These are phyloP conservation scores for Pyrocephalus nanus DNA, from an alignment of 2,797 vertebrate species.

Conservation along the genomic window DNA sequence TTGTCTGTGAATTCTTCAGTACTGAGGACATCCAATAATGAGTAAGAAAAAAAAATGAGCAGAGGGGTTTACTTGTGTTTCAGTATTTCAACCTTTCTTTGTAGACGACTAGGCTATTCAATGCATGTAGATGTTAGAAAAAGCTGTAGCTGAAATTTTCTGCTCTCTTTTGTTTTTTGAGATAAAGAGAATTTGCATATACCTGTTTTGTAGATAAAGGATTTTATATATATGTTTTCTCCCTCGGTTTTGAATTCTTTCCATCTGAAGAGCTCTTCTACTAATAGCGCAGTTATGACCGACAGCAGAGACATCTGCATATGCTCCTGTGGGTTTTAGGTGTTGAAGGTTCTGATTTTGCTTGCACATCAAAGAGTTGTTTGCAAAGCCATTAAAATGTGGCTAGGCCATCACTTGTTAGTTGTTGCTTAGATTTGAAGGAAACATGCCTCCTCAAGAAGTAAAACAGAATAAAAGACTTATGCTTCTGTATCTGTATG, in stretches of 20 bases:
- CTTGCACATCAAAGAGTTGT: not conserved
- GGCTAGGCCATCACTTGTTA: not conserved
- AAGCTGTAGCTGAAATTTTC: not conserved
- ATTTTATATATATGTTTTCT: not conserved
- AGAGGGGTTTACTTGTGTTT: not conserved
- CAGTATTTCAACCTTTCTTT: not conserved
- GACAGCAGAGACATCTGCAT: not conserved
- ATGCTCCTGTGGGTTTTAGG: not conserved
- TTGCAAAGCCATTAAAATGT: constrained; percentile 13
- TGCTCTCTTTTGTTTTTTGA: not conserved
- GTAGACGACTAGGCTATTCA: not conserved
- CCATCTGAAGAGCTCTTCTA: not conserved
- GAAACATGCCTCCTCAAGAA: not conserved
- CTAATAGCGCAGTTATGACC: not conserved
- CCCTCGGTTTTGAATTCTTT: not conserved
- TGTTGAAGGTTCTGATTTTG: constrained; percentile 34
- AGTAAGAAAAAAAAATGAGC: not conserved
- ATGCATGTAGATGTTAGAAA: not conserved
- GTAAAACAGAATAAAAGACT: constrained; percentile 1
- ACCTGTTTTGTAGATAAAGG: not conserved
- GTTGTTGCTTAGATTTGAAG: constrained; percentile 33
- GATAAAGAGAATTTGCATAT: not conserved
- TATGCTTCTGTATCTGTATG: constrained; percentile 37
- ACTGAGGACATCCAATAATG: not conserved
- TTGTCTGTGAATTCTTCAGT: not conserved